Evolutionary conservation across 2,113 vertebrate genomes (phyloP).

Genomic region (Zeus faber): DNA sequence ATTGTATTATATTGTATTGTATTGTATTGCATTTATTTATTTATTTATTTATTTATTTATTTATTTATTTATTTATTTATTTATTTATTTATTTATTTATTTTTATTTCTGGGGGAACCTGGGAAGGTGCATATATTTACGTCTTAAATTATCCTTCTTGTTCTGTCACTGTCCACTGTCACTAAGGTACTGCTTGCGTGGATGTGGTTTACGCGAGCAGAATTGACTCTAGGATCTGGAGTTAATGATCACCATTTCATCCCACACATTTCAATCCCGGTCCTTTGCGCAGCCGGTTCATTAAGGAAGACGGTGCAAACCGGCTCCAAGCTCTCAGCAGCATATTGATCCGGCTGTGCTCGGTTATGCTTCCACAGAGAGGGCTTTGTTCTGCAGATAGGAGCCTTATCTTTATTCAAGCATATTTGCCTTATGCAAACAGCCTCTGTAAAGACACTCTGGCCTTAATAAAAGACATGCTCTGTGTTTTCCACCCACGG

Average conservation of each 20-base stretch:
- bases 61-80: too few relatives aligned
- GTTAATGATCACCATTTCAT: slow-evolving; percentile 35
- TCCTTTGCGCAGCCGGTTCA: slow-evolving; percentile 12
- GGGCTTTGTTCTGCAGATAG: slow-evolving; percentile 17
- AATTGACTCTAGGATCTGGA: slow-evolving; percentile 9
- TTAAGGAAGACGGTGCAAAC: not conserved
- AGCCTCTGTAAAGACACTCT: slow-evolving; percentile 2
- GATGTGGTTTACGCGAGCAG: slow-evolving; percentile 1
- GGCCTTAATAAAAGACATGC: too few relatives aligned
- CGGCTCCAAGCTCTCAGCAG: not conserved
- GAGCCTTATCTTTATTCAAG: slow-evolving; percentile 18
- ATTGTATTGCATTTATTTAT: too few relatives aligned
- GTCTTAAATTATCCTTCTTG: too few relatives aligned
- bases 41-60: too few relatives aligned
- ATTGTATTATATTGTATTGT: too few relatives aligned
- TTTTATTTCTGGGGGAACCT: too few relatives aligned
- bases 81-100: too few relatives aligned
- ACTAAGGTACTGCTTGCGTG: too few relatives aligned
- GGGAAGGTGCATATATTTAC: too few relatives aligned
- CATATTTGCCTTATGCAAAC: slow-evolving; percentile 1
- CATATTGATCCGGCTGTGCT: slow-evolving; percentile 24
- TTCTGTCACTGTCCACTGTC: not conserved
- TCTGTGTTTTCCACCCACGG: not conserved
- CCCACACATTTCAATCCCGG: slow-evolving; percentile 2
- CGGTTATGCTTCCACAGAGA: slow-evolving; percentile 2